Evolutionary conservation across 2,797 vertebrate genomes (phyloP), one percentile per base, ranked within the genome.

Genomic region (Anguilla obscura): DNA sequence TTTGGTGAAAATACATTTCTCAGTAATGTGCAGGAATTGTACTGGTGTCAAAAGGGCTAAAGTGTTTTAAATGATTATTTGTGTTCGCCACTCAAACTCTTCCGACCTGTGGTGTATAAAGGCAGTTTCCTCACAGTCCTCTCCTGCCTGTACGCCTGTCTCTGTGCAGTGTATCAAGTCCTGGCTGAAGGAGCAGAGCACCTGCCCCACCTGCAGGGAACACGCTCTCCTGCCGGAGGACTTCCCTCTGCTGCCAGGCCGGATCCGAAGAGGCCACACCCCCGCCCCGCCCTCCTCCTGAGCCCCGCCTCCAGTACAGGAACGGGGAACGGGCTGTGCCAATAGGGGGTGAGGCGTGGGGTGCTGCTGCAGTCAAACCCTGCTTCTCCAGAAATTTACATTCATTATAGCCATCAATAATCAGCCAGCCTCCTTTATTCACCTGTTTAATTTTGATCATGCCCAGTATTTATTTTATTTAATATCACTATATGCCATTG

Each of bases 121-220:
- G 18, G 24, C 40, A 21, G 36, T n/a, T 84, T 48, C n/a, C 74
- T 84, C 63, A 27, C 10, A 6, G 30, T 12, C 12, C 71, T 36
- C 9, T 86, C 85, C 52, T 48, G n/a, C 56, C 0, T 40, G 30
- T 36, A 21, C 27, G 50, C 87, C 8, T 90, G 69, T 90, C 30
- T 90, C 50, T 92, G 50, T 93, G 60, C 94, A 99, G 99, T 99
- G 99, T 85, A 97, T 99, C 21, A 94, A 91, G 33, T 96, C 92
- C 0, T 97, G 97, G 97, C 96, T 98, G 84, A 97, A 95, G 91
- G 96, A 97, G 88, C 97, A 98, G 52, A 97, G 94, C 79, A 95
- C 96, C 12, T 99, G 99, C 91, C 98, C 98, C 0, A 97, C 97
- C 85, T 99, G 99, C 93, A 96, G 96, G 0, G 92, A 92, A 0